Conservation (phyloP, 2,113 vertebrate genomes). For the Ptychochromis oligacanthus region DNA sequence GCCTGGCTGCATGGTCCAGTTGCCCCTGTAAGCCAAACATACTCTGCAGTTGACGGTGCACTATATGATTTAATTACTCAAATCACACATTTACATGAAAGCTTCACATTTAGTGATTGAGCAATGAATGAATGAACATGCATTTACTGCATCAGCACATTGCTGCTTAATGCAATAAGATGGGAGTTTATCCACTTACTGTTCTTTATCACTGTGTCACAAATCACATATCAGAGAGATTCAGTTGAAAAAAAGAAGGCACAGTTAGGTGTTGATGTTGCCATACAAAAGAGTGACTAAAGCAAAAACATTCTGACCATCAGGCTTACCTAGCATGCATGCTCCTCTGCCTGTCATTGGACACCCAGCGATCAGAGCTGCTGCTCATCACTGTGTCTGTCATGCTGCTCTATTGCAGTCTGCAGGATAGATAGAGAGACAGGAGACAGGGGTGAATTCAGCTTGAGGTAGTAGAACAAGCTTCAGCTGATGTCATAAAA, state of each 20-base stretch:
- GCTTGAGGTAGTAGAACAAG: not conserved
- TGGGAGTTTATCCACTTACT: constrained; percentile 83
- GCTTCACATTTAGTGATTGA: not conserved
- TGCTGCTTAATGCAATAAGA: constrained; percentile 4
- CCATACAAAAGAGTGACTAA: not conserved
- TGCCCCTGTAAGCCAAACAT: constrained; percentile 66
- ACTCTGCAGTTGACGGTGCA: constrained; percentile 21
- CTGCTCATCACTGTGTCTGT: constrained; percentile 88
- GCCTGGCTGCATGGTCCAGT: constrained; percentile 71
- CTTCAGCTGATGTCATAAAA: not conserved
- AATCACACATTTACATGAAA: constrained; percentile 15
- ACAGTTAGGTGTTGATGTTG: constrained; percentile 6
- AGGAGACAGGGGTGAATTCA: not conserved
- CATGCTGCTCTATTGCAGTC: constrained; percentile 78
- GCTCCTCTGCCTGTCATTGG: constrained; percentile 84
- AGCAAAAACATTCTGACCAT: not conserved
- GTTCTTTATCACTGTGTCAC: constrained; percentile 88
- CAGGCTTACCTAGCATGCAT: constrained; percentile 84
- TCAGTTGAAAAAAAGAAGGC: constrained; percentile 41
- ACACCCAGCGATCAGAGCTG: constrained; percentile 86
- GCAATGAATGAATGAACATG: not conserved
- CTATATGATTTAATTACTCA: not conserved
- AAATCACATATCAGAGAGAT: constrained; percentile 28
- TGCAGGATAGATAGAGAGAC: constrained; percentile 19
- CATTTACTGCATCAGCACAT: not conserved